These are phyloP conservation scores for Lophius piscatorius DNA, from an alignment of 2,113 vertebrate genomes.

Conservation along the genomic window DNA sequence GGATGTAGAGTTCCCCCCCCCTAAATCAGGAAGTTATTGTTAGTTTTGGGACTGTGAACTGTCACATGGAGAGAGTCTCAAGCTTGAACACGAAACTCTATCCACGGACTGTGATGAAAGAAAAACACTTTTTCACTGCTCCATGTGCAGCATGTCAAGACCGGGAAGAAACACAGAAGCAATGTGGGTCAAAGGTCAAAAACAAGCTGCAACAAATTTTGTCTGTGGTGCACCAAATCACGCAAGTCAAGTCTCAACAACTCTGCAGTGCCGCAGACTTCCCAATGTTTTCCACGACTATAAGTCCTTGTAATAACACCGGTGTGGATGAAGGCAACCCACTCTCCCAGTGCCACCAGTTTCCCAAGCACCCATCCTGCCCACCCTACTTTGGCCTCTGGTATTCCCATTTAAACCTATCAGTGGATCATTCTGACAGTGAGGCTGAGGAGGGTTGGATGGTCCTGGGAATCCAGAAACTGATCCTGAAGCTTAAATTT, in stretches of 20 bases:
- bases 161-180: slow-evolving; percentile 14
- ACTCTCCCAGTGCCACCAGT: slow-evolving; percentile 30
- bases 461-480: neutral
- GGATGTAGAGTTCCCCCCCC: slow-evolving; percentile 6
- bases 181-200: slow-evolving; percentile 25
- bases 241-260: slow-evolving; percentile 8
- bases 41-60: slow-evolving; percentile 71
- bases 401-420: no score
- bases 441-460: no score
- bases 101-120: slow-evolving; percentile 37
- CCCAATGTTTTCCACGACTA: slow-evolving; percentile 47
- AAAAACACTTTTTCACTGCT: slow-evolving; percentile 35
- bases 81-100: slow-evolving; percentile 22
- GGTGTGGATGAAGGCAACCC: slow-evolving; percentile 27
- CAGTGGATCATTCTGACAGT: no score
- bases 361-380: slow-evolving; percentile 17
- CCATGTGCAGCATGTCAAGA: neutral
- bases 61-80: slow-evolving; percentile 68
- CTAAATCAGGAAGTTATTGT: slow-evolving; percentile 52
- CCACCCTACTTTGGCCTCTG: slow-evolving; percentile 8
- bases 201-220: slow-evolving; percentile 4
- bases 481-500: no score
- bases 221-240: slow-evolving; percentile 2
- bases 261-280: slow-evolving; percentile 2
- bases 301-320: slow-evolving; percentile 5